Percentiles rank a stretch among this genome's conserved stretches.
phyloP scores from a whole-genome alignment of 2,797 vertebrate genomes.

The Karalla daura region DNA sequence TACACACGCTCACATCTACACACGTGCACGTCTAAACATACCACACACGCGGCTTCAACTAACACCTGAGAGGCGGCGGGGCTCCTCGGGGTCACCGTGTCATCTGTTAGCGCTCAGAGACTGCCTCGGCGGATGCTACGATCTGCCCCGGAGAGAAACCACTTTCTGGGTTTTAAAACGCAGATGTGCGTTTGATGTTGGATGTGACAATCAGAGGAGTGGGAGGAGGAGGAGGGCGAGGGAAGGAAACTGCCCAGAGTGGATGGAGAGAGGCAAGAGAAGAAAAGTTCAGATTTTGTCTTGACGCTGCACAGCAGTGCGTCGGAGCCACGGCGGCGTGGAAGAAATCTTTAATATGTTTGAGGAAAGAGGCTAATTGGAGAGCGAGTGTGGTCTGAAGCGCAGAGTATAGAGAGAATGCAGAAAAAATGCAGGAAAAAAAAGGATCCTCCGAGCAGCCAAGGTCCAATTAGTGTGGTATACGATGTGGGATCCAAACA shows the following conservation, averaged over 20 bases:
- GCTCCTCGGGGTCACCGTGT: constrained; percentile 79
- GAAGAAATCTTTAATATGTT: constrained; percentile 21
- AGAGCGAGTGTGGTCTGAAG: constrained; percentile 41
- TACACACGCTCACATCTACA: neutral
- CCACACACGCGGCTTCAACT: constrained; percentile 62
- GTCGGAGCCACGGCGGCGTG: neutral
- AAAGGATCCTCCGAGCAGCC: constrained; percentile 44
- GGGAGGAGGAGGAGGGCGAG: constrained; percentile 8
- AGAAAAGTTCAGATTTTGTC: constrained; percentile 27
- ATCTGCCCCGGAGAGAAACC: constrained; percentile 13
- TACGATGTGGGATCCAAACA: constrained; percentile 68
- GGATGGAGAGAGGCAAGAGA: constrained; percentile 3
- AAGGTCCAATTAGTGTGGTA: constrained; percentile 72
- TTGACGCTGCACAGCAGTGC: constrained; percentile 9
- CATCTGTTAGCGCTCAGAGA: constrained; percentile 85
- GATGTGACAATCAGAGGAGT: constrained; percentile 11
- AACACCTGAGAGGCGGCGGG: constrained; percentile 80
- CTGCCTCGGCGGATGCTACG: constrained; percentile 65
- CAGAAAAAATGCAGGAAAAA: constrained; percentile 39
- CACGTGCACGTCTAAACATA: neutral
- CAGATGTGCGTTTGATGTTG: constrained; percentile 21
- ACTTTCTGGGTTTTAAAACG: constrained; percentile 18
- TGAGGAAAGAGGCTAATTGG: constrained; percentile 39
- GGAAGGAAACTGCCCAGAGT: no score
- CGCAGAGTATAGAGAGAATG: constrained; percentile 41